Percentiles rank a stretch among this genome's conserved stretches.
Conservation (phyloP, 2,888 invertebrate genomes). For the Macroteleia sp. region DNA sequence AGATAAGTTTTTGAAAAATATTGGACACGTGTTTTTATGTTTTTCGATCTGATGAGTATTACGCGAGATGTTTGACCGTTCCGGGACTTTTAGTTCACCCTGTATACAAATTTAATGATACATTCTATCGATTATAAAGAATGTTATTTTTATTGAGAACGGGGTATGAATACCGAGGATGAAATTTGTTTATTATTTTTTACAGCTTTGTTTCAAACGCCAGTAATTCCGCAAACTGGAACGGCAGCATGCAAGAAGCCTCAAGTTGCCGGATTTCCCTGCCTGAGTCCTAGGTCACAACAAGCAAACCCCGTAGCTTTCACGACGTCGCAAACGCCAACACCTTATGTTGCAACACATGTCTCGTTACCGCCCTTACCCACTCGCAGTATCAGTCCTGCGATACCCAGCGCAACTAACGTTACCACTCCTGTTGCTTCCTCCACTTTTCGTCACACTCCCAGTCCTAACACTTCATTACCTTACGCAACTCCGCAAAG, state of each 20-base stretch:
- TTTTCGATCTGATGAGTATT: too few relatives aligned
- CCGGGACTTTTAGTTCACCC: too few relatives aligned
- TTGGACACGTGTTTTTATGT: too few relatives aligned
- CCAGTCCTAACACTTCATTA: slow-evolving; percentile 78
- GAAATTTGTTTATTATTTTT: too few relatives aligned
- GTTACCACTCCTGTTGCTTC: slow-evolving; percentile 68
- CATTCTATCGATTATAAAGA: too few relatives aligned
- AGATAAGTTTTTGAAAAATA: too few relatives aligned
- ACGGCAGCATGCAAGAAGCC: slow-evolving; percentile 71
- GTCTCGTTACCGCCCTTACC: slow-evolving; percentile 82
- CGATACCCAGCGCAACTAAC: slow-evolving; percentile 66
- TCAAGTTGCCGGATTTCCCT: slow-evolving; percentile 75
- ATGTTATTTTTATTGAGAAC: too few relatives aligned
- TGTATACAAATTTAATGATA: too few relatives aligned
- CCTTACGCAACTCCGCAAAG: slow-evolving; percentile 78
- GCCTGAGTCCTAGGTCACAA: slow-evolving; percentile 81
- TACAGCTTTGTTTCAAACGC: slow-evolving; percentile 89
- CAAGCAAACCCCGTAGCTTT: slow-evolving; percentile 72
- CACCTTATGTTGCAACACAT: slow-evolving; percentile 86
- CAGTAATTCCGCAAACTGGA: slow-evolving; percentile 80
- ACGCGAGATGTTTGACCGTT: too few relatives aligned
- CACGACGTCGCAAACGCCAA: slow-evolving; percentile 85
- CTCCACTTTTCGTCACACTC: slow-evolving; percentile 79
- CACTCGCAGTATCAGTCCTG: slow-evolving; percentile 78
- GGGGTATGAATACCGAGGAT: too few relatives aligned